Conservation (phyloP, 2,113 vertebrate genomes). For the Diglossa brunneiventris region DNA sequence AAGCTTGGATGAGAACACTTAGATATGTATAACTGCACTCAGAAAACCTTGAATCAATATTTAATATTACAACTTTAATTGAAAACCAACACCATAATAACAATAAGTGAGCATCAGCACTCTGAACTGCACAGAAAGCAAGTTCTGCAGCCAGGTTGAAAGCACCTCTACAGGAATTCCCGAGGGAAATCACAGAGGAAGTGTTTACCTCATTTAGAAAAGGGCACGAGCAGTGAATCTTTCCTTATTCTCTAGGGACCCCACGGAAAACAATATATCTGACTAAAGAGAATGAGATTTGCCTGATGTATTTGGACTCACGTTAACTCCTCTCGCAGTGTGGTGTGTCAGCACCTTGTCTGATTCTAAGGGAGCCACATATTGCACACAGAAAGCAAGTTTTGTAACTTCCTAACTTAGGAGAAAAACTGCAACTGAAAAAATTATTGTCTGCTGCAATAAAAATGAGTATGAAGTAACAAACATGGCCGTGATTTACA, state of each 20-base stretch:
- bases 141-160: neutral
- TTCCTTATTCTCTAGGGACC: neutral
- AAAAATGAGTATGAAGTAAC: neutral
- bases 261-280: neutral
- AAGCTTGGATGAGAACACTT: neutral
- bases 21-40: neutral
- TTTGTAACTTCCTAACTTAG: neutral
- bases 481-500: neutral
- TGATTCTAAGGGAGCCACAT: neutral
- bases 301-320: neutral
- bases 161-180: neutral
- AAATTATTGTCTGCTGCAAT: neutral
- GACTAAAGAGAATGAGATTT: neutral
- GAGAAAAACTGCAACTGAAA: neutral
- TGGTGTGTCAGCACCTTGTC: neutral
- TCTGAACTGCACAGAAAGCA: neutral
- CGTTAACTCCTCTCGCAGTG: rapidly evolving
- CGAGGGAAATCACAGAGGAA: conserved; percentile 41
- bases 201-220: conserved; percentile 14
- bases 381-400: neutral
- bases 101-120: neutral
- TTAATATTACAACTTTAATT: conserved; percentile 44
- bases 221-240: neutral
- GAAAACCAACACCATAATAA: conserved; percentile 25
- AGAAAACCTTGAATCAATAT: conserved; percentile 51